Evolutionary conservation across 2,113 vertebrate genomes (phyloP).

Genomic region (Fukomys damarensis): DNA sequence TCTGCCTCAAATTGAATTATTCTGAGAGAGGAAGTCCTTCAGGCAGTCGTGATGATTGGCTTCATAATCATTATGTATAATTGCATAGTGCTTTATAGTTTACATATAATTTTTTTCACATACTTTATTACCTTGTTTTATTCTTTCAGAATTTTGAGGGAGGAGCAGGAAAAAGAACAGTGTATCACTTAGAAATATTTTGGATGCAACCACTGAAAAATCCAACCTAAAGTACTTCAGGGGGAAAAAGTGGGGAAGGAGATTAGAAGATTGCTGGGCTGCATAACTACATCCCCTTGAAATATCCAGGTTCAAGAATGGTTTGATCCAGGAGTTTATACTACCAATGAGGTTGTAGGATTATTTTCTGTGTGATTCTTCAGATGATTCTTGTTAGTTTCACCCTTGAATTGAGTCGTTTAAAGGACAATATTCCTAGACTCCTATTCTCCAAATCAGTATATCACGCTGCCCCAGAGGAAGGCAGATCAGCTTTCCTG

Average conservation of each 20-base stretch:
- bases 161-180: neutral
- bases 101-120: neutral
- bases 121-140: neutral
- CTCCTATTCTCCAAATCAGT: neutral
- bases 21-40: neutral
- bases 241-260: neutral
- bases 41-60: neutral
- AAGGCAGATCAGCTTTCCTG: neutral
- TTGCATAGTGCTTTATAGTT: neutral
- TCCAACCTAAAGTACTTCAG: neutral
- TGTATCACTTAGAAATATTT: neutral
- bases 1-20: neutral
- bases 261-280: neutral
- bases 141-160: neutral
- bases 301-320: neutral
- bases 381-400: neutral
- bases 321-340: neutral
- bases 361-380: conserved; percentile 18
- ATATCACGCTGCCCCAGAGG: neutral
- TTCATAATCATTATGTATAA: neutral
- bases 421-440: neutral
- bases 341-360: neutral
- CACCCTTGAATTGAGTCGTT: neutral
- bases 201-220: neutral
- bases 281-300: neutral